Evolutionary conservation across 2,113 vertebrate species (phyloP), one percentile per base, ranked within the genome.

Genomic region (Xyliphius kryptos): DNA sequence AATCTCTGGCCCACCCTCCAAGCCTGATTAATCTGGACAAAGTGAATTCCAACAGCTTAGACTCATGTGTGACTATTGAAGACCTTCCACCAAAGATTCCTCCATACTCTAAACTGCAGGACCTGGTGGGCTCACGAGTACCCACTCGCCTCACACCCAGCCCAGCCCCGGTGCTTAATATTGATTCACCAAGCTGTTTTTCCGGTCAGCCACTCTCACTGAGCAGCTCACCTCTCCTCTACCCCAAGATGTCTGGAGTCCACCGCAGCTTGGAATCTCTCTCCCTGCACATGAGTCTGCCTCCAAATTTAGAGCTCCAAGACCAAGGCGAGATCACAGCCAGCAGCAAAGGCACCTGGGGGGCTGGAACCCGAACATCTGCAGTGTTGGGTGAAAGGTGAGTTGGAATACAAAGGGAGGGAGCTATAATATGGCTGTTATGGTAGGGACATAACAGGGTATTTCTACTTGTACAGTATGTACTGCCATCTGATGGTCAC

Each of bases 201-300:
- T 89, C 89, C 47, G 79, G 77, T 5, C 93, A 95, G 74, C 88
- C 90, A 70, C 85, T 96, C 81, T 85, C 91, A 68, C 83, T 91
- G 55, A 86, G 90, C 0, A 83, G 86, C 19, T 95, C 93, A 9
- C 88, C 91, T 1, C 84, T 92, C 77, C 91, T 97, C 68, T 95
- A 97, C 78, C 81, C 92, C 40, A 96, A 97, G 74, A 88, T 97
- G 73, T 92, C 93, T 0, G 77, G 89, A 55, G 85, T 94, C 78
- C 95, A 98, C 81, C 91, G 92, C 76, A 98, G 96, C 82, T 87
- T 98, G 92, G 96, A 98, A 81, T 95, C 92, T 12, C 88, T 97
- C 67, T 92, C 95, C 56, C 91, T 97, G 66, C 91, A 94, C 38
- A 92, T 98, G 89, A 97, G 93, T 57, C 83, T 98, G 63, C 90